A percentile compares a stretch with the other conserved stretches of the same genome.
These are phyloP conservation scores for Scrobipalpa costella DNA, from an alignment of 2,888 invertebrate species.

Conservation along the genomic window DNA sequence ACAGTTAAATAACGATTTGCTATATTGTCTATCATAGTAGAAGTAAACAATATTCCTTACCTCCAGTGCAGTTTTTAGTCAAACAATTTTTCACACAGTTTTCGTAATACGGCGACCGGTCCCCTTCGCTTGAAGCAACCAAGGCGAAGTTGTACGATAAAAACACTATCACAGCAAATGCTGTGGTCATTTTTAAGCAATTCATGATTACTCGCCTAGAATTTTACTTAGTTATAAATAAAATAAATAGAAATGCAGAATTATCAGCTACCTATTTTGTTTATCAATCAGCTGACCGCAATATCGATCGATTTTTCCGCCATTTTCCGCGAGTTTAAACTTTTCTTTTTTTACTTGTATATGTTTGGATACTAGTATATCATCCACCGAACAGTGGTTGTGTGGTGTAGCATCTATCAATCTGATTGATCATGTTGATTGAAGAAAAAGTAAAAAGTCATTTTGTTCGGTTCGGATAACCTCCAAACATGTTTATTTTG, in stretches of 20 bases:
- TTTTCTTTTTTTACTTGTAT: neutral
- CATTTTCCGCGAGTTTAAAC: neutral
- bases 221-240: neutral
- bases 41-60: conserved; percentile 50
- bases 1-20: too few relatives aligned
- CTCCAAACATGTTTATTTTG: neutral
- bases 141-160: conserved; percentile 26
- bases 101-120: conserved; percentile 79
- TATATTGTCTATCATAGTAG: too few relatives aligned
- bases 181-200: neutral
- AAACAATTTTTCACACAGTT: conserved; percentile 77
- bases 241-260: neutral
- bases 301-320: neutral
- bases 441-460: conserved; percentile 7
- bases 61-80: conserved; percentile 71
- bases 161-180: conserved; percentile 12
- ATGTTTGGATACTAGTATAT: neutral
- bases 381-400: neutral
- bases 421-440: neutral
- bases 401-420: neutral
- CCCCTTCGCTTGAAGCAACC: conserved; percentile 65
- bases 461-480: neutral
- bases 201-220: neutral
- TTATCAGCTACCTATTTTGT: neutral
- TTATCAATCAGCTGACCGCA: conserved; percentile 5